Evolutionary conservation across 2,113 vertebrate genomes (phyloP).

Genomic region (Forbesichthys agassizii): DNA sequence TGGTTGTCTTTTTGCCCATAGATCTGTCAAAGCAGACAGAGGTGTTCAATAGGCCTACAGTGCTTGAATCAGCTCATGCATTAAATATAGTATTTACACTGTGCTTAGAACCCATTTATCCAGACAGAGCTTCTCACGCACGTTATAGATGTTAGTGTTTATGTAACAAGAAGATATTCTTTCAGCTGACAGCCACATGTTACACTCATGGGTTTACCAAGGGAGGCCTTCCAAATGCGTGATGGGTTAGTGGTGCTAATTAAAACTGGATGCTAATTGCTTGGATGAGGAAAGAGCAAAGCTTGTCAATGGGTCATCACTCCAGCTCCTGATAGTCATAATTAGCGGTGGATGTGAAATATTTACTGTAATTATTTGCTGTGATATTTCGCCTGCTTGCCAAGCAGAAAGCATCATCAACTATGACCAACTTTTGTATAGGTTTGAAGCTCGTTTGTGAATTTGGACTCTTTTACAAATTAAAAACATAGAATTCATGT

Average conservation of each 20-base stretch:
- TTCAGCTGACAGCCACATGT: slow-evolving; percentile 5
- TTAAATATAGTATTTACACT: background rate
- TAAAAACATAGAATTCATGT: too few relatives aligned
- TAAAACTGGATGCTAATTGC: slow-evolving; percentile 27
- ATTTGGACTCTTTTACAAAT: too few relatives aligned
- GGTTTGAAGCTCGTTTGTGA: too few relatives aligned
- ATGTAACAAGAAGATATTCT: background rate
- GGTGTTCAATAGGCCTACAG: background rate
- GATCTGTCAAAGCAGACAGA: slow-evolving; percentile 7
- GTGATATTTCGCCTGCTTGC: slow-evolving; percentile 5
- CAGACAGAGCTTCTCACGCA: background rate
- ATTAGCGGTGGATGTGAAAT: slow-evolving; percentile 39
- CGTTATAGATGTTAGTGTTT: background rate
- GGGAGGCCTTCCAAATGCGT: slow-evolving; percentile 16
- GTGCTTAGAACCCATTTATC: slow-evolving; percentile 5
- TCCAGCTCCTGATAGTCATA: slow-evolving; percentile 7
- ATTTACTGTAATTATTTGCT: slow-evolving; percentile 27
- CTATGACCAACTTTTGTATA: slow-evolving; percentile 1
- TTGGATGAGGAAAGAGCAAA: slow-evolving; percentile 38
- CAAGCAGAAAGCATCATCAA: slow-evolving; percentile 4
- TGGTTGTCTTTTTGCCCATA: background rate
- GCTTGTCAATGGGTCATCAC: slow-evolving; percentile 19
- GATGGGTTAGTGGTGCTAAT: slow-evolving; percentile 35
- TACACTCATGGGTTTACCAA: slow-evolving; percentile 7
- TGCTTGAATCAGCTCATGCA: background rate